Conservation (phyloP, 2,888 invertebrate genomes). For the Frankliniella intonsa region DNA sequence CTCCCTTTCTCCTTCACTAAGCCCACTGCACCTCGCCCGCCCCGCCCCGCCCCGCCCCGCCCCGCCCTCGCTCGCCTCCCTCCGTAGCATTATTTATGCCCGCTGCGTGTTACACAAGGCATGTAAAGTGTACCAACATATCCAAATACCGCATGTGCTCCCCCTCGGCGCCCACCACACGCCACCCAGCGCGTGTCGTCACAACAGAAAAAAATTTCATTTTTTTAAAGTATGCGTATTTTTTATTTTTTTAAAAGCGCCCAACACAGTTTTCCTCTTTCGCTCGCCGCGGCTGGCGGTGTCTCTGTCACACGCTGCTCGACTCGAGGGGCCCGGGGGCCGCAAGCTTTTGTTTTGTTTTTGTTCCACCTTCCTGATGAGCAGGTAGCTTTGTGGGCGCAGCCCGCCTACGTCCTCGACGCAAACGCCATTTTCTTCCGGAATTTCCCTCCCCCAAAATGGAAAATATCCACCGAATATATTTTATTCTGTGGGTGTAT, state of each 20-base stretch:
- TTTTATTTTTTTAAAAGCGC: background rate
- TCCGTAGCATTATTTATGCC: constrained; percentile 26
- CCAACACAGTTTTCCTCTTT: background rate
- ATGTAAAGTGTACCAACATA: constrained; percentile 20
- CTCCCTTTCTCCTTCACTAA: background rate
- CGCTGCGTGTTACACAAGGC: constrained; percentile 24
- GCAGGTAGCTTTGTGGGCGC: no score
- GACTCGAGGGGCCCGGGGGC: no score
- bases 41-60: background rate
- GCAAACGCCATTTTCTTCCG: no score
- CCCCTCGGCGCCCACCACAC: background rate
- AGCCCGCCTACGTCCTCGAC: no score
- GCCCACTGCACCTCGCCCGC: background rate
- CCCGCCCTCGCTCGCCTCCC: background rate
- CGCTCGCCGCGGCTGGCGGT: background rate
- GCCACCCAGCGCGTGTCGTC: background rate
- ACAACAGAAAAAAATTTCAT: background rate
- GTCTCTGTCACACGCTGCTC: no score
- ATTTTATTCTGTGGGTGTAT: no score
- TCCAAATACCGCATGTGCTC: constrained; percentile 19
- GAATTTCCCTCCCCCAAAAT: no score
- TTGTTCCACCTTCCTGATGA: no score
- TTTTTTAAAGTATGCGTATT: background rate
- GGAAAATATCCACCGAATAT: no score
- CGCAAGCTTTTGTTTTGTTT: no score